A percentile compares a stretch with the other conserved stretches of the same genome.
Evolutionary conservation across 2,113 vertebrate genomes (phyloP).

Genomic region (Ctenomys sociabilis): DNA sequence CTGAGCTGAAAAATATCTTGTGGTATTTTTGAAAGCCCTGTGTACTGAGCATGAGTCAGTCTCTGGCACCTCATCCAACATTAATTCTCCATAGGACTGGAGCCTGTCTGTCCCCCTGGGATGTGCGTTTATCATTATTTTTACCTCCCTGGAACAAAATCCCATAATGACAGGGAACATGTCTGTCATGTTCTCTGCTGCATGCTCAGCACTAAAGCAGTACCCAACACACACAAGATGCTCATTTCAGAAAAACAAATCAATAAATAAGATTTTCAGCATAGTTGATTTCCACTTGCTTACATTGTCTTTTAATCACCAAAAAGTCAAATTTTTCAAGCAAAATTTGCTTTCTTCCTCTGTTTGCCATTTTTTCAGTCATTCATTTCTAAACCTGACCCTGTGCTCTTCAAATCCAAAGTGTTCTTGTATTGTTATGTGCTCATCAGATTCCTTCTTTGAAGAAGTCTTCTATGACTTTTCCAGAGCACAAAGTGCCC

Average conservation of each 20-base stretch:
- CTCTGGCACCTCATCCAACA: not conserved
- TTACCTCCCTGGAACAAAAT: not conserved
- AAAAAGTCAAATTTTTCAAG: conserved; percentile 46
- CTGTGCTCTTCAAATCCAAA: not conserved
- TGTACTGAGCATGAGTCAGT: not conserved
- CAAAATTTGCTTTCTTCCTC: not conserved
- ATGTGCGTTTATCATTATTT: not conserved
- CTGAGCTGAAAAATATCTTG: not conserved
- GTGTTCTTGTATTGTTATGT: not conserved
- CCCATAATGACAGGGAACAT: not conserved
- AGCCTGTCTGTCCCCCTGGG: not conserved
- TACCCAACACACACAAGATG: not conserved
- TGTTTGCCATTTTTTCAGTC: not conserved
- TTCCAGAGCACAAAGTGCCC: not conserved
- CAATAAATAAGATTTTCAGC: conserved; percentile 42
- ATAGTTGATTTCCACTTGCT: conserved; percentile 18
- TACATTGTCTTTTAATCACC: conserved; percentile 21
- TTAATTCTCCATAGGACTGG: not conserved
- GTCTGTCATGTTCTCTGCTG: not conserved
- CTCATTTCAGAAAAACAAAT: conserved; percentile 59
- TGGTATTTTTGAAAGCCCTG: not conserved
- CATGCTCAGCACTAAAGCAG: not conserved
- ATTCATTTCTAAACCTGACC: not conserved
- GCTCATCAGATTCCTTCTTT: not conserved
- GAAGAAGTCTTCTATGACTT: not conserved